Base-by-base conservation (phyloP, 1,140 invertebrate genomes). In the Planococcus citri region DNA sequence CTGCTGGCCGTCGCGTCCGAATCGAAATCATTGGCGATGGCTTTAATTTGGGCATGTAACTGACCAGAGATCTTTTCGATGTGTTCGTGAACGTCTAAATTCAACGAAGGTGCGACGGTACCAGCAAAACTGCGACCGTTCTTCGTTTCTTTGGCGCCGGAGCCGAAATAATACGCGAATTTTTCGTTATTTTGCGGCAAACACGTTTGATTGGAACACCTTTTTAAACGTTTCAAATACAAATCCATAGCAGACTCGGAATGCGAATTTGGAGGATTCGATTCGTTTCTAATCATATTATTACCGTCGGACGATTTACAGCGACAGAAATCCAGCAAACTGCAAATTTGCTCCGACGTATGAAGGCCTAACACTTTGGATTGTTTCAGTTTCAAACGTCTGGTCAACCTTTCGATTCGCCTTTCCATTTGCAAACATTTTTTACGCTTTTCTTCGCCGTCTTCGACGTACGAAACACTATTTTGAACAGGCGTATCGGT, bases 1-100 rank as follows among this genome's bases (percentile, higher is more conserved):
- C 92, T 95, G 68, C 91, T 94, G n/a, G 88, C 91, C 14, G 94
- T 97, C 17, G 90, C 92, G 81, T 97, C 94, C 20, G 92, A 94
- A 79, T 96, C 94, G 67, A 93, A 79, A 73, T 85, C 84, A 64
- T 82, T 79, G 74, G 91, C 86, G 58, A 92, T 82, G 70, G 88
- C 79, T 27, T 83, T 81, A 70, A 92, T 76, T 77, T 90, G 88
- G 0, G 83, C 85, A 10, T 84, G 79, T 57, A 93, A 79, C 22
- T 86, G 82, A 29, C 88, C 88, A 9, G 86, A 81, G 1, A 88
- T 84, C 68, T 83, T 83, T 71, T 87, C 83, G 41, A 90, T 75
- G 72, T 79, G 85, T 73, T 78, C 79, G 75, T 78, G 82, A 71
- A 73, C 77, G 78, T 71, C 80, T 74, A 69, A 75, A 73, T 58